Evolutionary conservation across 2,113 vertebrate species (phyloP).

Genomic region (Clupea harengus): DNA sequence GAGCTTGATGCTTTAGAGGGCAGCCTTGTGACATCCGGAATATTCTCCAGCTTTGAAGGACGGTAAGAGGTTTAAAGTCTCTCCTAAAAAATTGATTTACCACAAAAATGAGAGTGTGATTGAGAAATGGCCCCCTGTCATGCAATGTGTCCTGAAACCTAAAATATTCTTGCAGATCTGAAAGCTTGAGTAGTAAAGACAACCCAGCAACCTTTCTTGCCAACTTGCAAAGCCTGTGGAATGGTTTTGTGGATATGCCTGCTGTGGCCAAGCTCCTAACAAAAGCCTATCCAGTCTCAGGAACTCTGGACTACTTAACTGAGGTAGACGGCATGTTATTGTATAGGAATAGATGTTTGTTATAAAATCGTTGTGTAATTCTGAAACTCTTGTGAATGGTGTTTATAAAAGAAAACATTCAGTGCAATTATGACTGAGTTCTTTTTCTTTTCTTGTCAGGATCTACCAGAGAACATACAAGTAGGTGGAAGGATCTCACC

Average conservation of each 20-base stretch:
- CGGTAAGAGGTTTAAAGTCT: conserved; percentile 47
- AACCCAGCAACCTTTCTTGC: conserved; percentile 87
- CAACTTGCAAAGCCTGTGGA: conserved; percentile 86
- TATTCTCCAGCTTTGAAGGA: conserved; percentile 63
- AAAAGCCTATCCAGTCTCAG: conserved; percentile 93
- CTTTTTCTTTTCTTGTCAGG: conserved; percentile 72
- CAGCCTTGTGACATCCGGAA: conserved; percentile 77
- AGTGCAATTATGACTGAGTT: no score
- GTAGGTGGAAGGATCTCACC: conserved; percentile 96
- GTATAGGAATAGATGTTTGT: background rate
- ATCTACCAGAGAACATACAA: conserved; percentile 94
- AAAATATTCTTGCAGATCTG: conserved; percentile 52
- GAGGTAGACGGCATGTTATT: conserved; percentile 72
- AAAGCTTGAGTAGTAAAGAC: conserved; percentile 68
- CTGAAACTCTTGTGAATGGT: no score
- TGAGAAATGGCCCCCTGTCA: background rate
- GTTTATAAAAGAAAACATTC: no score
- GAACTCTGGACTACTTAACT: conserved; percentile 85
- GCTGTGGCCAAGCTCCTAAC: conserved; percentile 93
- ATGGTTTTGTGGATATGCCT: conserved; percentile 95
- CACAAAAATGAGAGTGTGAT: background rate
- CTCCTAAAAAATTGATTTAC: background rate
- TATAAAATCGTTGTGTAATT: no score
- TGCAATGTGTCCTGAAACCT: background rate
- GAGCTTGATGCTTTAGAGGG: conserved; percentile 86